phyloP scores from a whole-genome alignment of 2,113 vertebrate species.

The Montifringilla adamsi region DNA sequence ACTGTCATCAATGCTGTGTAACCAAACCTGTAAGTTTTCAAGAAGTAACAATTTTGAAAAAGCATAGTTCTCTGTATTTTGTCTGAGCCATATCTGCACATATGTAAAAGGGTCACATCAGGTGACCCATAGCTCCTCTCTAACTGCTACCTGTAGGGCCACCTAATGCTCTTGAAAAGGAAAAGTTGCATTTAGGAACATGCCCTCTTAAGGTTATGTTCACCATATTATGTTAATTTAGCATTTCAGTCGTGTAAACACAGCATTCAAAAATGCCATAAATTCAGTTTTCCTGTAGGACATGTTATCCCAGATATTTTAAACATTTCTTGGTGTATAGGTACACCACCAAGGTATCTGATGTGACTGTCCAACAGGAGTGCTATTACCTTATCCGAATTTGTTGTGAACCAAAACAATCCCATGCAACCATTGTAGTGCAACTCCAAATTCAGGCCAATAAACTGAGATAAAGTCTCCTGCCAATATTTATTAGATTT shows the following conservation, averaged over 20 bases:
- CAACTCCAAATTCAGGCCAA: background rate
- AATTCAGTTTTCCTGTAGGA: background rate
- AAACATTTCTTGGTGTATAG: background rate
- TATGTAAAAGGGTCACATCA: background rate
- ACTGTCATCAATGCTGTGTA: background rate
- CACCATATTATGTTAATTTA: background rate
- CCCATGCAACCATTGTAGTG: background rate
- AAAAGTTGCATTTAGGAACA: background rate
- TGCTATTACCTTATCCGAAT: background rate
- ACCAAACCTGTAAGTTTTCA: background rate
- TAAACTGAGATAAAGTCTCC: background rate
- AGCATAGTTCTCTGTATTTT: rapidly evolving
- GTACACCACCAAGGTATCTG: background rate
- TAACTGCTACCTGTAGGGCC: background rate
- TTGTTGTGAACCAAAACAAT: background rate
- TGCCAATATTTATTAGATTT: background rate
- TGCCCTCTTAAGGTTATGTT: background rate
- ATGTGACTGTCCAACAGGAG: background rate
- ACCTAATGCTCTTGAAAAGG: rapidly evolving
- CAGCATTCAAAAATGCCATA: background rate
- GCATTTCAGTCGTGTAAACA: background rate
- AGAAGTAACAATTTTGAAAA: background rate
- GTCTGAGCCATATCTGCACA: background rate
- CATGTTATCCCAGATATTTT: background rate
- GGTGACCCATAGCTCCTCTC: background rate